Evolutionary conservation across 2,888 invertebrate genomes (phyloP).

Genomic region (Melolontha melolontha): DNA sequence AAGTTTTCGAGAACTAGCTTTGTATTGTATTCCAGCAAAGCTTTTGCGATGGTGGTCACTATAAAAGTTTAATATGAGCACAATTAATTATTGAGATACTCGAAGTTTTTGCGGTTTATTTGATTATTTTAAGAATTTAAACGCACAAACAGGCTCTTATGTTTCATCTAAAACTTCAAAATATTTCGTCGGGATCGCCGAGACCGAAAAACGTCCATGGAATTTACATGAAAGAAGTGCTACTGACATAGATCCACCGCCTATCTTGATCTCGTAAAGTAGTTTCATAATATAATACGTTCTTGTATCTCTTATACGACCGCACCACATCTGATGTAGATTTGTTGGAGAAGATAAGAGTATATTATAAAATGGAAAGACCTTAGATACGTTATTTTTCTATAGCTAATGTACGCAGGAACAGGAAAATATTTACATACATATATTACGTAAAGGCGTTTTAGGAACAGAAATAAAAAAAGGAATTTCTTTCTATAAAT

Average conservation of each 20-base stretch:
- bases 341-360: slow-evolving; percentile 7
- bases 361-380: not conserved
- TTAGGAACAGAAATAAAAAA: not conserved
- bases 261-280: slow-evolving; percentile 34
- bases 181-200: slow-evolving; percentile 31
- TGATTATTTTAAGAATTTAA: slow-evolving; percentile 48
- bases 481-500: too few species aligned
- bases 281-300: slow-evolving; percentile 27
- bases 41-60: slow-evolving; percentile 20
- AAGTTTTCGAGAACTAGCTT: slow-evolving; percentile 9
- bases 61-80: slow-evolving; percentile 42
- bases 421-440: slow-evolving; percentile 15
- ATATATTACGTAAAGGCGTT: slow-evolving; percentile 9
- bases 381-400: not conserved
- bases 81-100: slow-evolving; percentile 50
- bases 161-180: slow-evolving; percentile 25
- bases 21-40: slow-evolving; percentile 1
- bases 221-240: slow-evolving; percentile 42
- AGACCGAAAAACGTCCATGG: slow-evolving; percentile 34
- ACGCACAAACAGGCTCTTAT: slow-evolving; percentile 15
- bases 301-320: not conserved
- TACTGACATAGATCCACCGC: slow-evolving; percentile 39
- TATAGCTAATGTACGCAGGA: not conserved
- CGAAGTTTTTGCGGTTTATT: slow-evolving; percentile 43
- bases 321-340: slow-evolving; percentile 21